Base-by-base conservation (phyloP, 2,888 invertebrate genomes). In the Lycia hirtaria region DNA sequence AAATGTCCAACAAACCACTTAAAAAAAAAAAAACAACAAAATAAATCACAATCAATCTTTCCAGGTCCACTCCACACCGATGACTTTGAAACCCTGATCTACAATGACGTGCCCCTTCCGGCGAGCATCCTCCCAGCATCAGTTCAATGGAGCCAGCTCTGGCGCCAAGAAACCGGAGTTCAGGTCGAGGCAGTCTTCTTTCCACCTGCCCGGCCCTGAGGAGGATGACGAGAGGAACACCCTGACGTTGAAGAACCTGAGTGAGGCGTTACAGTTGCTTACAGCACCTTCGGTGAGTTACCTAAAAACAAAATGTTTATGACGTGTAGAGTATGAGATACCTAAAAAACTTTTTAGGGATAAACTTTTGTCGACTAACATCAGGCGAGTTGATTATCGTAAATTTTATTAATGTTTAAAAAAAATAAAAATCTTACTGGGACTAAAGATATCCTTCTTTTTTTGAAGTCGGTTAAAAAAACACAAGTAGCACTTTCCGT, bases 251-350 rank as follows among this genome's bases (percentile, higher is more conserved):
- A 96, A 96, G 82, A 95, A 96, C 79, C 91, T 97, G 71, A 96
- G 96, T 76, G 95, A 96, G 75, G 97, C 97, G 30, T 94, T 97
- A 68, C 94, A 96, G 73, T 93, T 96, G 60, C 91, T 97, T 64
- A 97, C 97, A 26, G 95, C 96, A 37, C 97, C 97, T 54, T 94
- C 96, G 93, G 97, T 97, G 92, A 93, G 95, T 93, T 5, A 12
- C 3, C n/a, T n/a, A n/a, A n/a, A n/a, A n/a, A n/a, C n/a, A n/a
- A n/a, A n/a, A n/a, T n/a, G n/a, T n/a, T n/a, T n/a, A n/a, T n/a
- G n/a, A n/a, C n/a, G n/a, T n/a, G n/a, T n/a, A n/a, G n/a, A n/a
- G n/a, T n/a, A n/a, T n/a, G n/a, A n/a, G n/a, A n/a, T n/a, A n/a
- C n/a, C n/a, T n/a, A n/a, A n/a, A n/a, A n/a, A n/a, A n/a, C n/a